These are phyloP conservation scores for Perodicticus potto DNA, from an alignment of 2,797 vertebrate genomes.

Conservation along the genomic window DNA sequence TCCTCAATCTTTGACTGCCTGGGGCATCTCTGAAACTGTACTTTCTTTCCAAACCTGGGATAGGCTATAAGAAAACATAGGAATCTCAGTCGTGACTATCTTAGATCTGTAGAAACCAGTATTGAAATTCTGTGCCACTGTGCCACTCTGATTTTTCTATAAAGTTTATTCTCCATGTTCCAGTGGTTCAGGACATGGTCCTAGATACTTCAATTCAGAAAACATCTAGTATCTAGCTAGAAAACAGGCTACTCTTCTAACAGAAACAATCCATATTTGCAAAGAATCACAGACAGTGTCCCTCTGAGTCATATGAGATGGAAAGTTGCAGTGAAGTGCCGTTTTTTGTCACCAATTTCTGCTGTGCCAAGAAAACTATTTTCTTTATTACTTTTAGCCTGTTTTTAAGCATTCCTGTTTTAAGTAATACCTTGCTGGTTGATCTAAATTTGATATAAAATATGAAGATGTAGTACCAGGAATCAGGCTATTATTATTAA, in stretches of 20 bases:
- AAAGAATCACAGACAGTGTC: background rate
- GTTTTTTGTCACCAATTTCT: background rate
- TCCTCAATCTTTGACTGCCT: background rate
- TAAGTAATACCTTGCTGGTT: background rate
- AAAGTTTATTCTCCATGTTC: background rate
- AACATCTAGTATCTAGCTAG: background rate
- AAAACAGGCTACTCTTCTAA: background rate
- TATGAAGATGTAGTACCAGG: background rate
- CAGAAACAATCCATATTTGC: background rate
- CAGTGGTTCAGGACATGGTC: background rate
- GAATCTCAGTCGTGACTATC: background rate
- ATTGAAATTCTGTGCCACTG: background rate
- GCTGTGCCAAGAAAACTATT: background rate
- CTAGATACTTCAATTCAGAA: background rate
- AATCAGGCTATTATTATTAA: background rate
- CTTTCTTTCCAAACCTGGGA: no score
- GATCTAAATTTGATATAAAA: slow-evolving; percentile 15
- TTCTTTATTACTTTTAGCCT: background rate
- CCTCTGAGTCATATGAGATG: background rate
- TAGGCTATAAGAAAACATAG: background rate
- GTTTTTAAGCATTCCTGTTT: background rate
- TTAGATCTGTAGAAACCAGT: background rate
- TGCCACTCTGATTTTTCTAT: background rate
- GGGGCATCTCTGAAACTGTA: background rate
- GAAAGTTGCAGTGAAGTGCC: background rate